phyloP scores from a whole-genome alignment of 2,797 vertebrate species.

The Hippopotamyrus pictus region DNA sequence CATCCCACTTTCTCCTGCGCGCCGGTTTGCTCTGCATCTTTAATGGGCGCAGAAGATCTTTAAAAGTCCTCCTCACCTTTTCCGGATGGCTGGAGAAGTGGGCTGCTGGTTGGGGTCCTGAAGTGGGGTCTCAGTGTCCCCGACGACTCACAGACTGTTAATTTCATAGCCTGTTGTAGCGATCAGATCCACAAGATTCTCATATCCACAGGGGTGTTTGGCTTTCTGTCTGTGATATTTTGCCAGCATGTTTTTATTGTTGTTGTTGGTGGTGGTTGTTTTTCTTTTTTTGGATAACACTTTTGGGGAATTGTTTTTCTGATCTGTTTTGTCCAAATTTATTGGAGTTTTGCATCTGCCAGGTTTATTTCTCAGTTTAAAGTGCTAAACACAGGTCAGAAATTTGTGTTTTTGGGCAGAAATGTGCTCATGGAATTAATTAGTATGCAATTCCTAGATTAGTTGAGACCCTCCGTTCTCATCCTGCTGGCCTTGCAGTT shows the following conservation, averaged over 20 bases:
- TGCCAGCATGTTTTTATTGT: neutral
- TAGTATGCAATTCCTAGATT: neutral
- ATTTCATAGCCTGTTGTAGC: slow-evolving; percentile 30
- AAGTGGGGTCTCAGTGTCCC: slow-evolving; percentile 24
- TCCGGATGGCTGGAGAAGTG: neutral
- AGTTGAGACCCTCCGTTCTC: neutral
- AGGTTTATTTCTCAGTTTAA: neutral
- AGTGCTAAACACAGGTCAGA: neutral
- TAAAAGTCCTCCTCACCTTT: neutral
- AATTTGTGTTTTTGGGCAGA: slow-evolving; percentile 22
- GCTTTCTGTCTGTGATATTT: slow-evolving; percentile 15
- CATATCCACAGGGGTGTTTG: slow-evolving; percentile 16
- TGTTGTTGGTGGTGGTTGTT: neutral
- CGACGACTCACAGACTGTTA: slow-evolving; percentile 19
- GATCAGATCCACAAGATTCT: slow-evolving; percentile 21
- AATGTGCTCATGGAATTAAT: slow-evolving; percentile 6
- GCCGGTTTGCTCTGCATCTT: neutral
- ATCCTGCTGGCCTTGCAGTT: neutral
- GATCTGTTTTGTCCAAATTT: neutral
- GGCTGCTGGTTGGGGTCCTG: slow-evolving; percentile 44
- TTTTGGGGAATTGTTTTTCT: neutral
- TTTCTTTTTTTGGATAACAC: neutral
- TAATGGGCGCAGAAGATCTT: neutral
- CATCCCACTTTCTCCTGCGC: neutral
- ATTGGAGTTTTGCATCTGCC: neutral